Evolutionary conservation across 1,140 invertebrate genomes (phyloP), one percentile per base, ranked within the genome.

Genomic region (Scaptomyza montana): DNA sequence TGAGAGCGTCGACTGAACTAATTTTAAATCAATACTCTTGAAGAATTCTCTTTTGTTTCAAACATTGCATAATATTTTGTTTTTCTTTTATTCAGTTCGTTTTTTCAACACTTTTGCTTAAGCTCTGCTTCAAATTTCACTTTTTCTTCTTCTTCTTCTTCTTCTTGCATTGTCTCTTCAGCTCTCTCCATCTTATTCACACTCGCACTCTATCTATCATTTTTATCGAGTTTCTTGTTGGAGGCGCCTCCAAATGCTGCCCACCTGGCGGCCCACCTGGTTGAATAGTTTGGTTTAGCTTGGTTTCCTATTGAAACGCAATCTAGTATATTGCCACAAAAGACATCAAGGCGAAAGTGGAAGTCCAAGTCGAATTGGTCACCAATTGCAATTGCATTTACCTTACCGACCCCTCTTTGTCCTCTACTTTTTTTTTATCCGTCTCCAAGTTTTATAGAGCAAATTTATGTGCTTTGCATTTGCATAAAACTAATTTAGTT

Each of bases 401-500:
- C 19, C 33, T 12, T 33, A 47, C 50, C 33, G 25, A 45, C 3
- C 43, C 46, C 10, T 9, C 1, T 25, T 25, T 2, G 21, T 1
- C 50, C 12, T 2, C 8, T 36, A 1, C n/a, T 0, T 3, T 41
- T 6, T 51, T n/a, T 41, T 46, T 41, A n/a, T 56, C 47, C 65
- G 45, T 50, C 59, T 33, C 46, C 10, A 59, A 66, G 53, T 78
- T 87, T 77, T 80, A 68, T 78, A 65, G 78, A 78, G 81, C 82
- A 78, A 86, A 87, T 81, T 86, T 87, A 82, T 82, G 75, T 81
- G 78, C 78, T 76, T 72, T 67, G 84, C 82, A 86, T 86, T 86
- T 87, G 82, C 82, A 86, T 87, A 82, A 87, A 86, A 87, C 75
- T 82, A 87, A 87, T 86, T 87, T 86, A 70, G 65, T 62, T 53